Evolutionary conservation across 2,888 invertebrate species (phyloP), one percentile per base, ranked within the genome.

Genomic region (Abrostola triplasia): DNA sequence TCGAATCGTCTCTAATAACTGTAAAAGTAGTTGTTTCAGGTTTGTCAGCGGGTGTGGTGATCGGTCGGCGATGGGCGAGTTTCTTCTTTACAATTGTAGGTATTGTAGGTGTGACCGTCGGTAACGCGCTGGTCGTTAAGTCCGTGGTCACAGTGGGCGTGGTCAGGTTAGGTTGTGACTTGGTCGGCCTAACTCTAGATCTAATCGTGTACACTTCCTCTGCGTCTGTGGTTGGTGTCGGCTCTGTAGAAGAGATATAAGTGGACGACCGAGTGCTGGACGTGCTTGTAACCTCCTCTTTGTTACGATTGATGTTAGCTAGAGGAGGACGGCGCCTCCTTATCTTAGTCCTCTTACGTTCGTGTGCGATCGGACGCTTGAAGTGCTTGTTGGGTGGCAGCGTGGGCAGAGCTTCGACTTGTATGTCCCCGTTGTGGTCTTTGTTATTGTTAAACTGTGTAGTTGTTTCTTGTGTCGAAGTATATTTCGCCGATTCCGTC

Each of bases 301-400:
- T 91, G 64, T 88, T 85, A 54, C 86, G 87, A 62, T 87, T 90
- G 12, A 76, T 67, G 52, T 90, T 89, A 13, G 84, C 89, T 79
- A 88, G 84, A 6, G 85, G 85, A 24, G 94, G 95, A 56, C 95
- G 92, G 59, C 95, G 91, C 73, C 95, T 90, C 64, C 95, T 88
- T 53, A 91, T 88, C 83, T 95, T 95, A 63, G 90, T 94, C 59
- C 94, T 85, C 79, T 95, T 95, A 36, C 93, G 89, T 47, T 89
- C 64, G 73, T 75, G 70, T 37, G 87, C 80, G 59, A 80, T 87
- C 0, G 95, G 95, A 7, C 95, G 89, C 70, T 91, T 95, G 75
- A 93, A 95, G 76, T 95, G 93, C 75, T 84, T 86, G 64, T 89
- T 92, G 9, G 95, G 94, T n/a, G 95, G 90, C 24, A 95, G 81